phyloP scores from a whole-genome alignment of 2,797 vertebrate species.

The Tauraco hartlaubi region DNA sequence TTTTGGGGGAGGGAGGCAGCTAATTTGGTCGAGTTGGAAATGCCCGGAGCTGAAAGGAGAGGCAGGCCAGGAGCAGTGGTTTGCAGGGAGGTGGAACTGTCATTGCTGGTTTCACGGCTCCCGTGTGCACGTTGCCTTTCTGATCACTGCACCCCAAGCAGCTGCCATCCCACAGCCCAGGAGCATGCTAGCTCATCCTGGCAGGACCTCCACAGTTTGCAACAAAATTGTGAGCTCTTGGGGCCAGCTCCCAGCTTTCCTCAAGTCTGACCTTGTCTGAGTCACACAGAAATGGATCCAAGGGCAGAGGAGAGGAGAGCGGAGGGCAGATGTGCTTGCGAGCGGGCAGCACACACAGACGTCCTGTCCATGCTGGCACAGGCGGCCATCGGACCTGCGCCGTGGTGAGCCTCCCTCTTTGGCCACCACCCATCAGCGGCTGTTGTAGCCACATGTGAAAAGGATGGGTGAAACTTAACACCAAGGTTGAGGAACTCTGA shows the following conservation, averaged over 20 bases:
- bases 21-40: not conserved
- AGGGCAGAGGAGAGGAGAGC: not conserved
- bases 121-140: not conserved
- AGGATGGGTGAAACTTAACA: not conserved
- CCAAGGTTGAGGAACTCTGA: not conserved
- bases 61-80: not conserved
- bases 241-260: not conserved
- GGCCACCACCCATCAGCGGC: no score
- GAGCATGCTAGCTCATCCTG: accelerated
- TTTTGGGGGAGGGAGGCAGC: not conserved
- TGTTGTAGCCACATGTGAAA: accelerated
- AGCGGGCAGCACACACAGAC: not conserved
- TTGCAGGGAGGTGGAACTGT: not conserved
- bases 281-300: not conserved
- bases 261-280: not conserved
- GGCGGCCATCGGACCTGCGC: accelerated
- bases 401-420: not conserved
- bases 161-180: not conserved
- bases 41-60: not conserved
- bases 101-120: not conserved
- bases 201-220: not conserved
- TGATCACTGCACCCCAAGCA: accelerated
- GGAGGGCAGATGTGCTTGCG: not conserved
- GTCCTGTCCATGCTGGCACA: not conserved
- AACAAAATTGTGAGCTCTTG: not conserved